Evolutionary conservation across 2,888 invertebrate species (phyloP).

Genomic region (Hirtodrosophila confusa): DNA sequence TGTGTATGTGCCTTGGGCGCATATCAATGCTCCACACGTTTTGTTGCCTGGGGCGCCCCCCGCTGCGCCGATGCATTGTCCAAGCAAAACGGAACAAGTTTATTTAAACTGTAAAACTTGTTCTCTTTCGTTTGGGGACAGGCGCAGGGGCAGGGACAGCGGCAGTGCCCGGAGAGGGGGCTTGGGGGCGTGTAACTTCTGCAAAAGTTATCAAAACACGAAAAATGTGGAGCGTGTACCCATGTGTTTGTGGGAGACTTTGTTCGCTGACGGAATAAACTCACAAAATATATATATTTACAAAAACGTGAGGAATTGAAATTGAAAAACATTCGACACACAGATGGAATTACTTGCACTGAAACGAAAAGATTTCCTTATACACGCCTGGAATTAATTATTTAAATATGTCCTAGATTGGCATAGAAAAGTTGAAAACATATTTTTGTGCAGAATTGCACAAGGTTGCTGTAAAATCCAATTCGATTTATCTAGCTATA

Average conservation of each 20-base stretch:
- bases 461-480: not conserved
- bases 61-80: conserved; percentile 63
- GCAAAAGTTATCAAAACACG: conserved; percentile 68
- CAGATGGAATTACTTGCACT: conserved; percentile 25
- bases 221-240: conserved; percentile 55
- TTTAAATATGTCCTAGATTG: not conserved
- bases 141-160: not conserved
- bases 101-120: conserved; percentile 75
- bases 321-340: conserved; percentile 14
- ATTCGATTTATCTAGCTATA: not conserved
- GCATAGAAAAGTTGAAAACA: not conserved
- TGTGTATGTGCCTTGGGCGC: conserved; percentile 54
- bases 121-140: conserved; percentile 26
- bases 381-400: conserved; percentile 15
- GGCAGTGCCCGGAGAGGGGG: not conserved
- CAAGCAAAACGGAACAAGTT: conserved; percentile 70
- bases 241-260: not conserved
- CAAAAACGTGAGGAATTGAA: conserved; percentile 29
- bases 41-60: conserved; percentile 24
- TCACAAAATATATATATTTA: conserved; percentile 20
- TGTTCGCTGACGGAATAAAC: conserved; percentile 32
- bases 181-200: conserved; percentile 33
- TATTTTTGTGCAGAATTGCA: not conserved
- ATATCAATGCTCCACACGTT: conserved; percentile 74
- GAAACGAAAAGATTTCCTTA: conserved; percentile 25